Conservation (phyloP, 2,797 vertebrate species). For the Parambassis ranga region DNA sequence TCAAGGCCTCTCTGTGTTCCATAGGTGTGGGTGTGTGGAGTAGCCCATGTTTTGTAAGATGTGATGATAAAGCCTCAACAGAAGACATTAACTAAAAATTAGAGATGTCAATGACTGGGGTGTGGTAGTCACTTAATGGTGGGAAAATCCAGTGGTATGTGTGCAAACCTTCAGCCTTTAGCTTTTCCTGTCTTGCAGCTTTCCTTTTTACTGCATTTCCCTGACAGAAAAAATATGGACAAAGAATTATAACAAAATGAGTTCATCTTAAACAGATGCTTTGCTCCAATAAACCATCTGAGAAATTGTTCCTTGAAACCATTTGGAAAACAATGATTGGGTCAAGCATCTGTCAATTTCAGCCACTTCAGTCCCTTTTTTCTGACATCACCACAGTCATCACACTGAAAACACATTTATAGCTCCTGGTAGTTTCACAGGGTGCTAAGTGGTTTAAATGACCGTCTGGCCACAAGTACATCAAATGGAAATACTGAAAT, state of each 20-base stretch:
- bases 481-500: too few relatives aligned
- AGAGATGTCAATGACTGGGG: conserved; percentile 36
- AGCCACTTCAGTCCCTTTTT: too few relatives aligned
- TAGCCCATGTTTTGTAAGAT: conserved; percentile 34
- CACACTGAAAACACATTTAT: too few relatives aligned
- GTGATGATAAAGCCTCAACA: conserved; percentile 54
- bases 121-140: conserved; percentile 19
- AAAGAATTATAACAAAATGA: not conserved
- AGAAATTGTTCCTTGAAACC: too few relatives aligned
- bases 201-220: conserved; percentile 14
- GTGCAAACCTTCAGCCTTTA: conserved; percentile 2
- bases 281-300: too few relatives aligned
- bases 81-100: conserved; percentile 42
- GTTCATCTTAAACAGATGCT: too few relatives aligned
- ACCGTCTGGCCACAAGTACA: too few relatives aligned
- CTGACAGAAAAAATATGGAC: conserved; percentile 11
- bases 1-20: conserved; percentile 54
- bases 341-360: too few relatives aligned
- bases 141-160: conserved; percentile 36
- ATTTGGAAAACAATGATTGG: too few relatives aligned
- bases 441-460: too few relatives aligned
- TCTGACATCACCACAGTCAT: too few relatives aligned
- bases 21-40: conserved; percentile 46
- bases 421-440: too few relatives aligned
- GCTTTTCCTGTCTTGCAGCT: not conserved